A percentile compares a stretch with the other conserved stretches of the same genome.
These are phyloP conservation scores for Epinotia brunnichana DNA, from an alignment of 2,888 invertebrate species.

Conservation along the genomic window DNA sequence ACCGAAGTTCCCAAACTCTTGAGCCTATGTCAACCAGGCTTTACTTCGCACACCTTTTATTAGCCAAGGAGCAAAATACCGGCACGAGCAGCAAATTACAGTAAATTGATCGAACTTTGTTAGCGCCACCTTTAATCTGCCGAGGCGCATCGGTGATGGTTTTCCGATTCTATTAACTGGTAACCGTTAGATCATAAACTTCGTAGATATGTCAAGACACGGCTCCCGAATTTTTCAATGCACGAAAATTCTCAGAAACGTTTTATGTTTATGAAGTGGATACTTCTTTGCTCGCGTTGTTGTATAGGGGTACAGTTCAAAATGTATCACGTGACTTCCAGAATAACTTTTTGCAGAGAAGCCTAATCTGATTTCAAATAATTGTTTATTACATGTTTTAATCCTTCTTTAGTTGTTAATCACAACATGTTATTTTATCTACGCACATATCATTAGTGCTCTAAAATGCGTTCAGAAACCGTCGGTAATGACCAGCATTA, in stretches of 20 bases:
- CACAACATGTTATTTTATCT: too few relatives aligned
- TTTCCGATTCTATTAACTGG: conserved; percentile 44
- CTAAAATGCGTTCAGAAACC: too few relatives aligned
- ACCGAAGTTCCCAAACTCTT: neutral
- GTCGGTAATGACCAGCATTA: too few relatives aligned
- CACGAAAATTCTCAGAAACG: neutral
- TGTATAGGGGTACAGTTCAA: too few relatives aligned
- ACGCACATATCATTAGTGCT: too few relatives aligned
- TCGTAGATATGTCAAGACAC: conserved; percentile 16
- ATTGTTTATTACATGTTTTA: too few relatives aligned
- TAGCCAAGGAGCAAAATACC: conserved; percentile 23
- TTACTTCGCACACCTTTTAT: conserved; percentile 17
- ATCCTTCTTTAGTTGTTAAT: too few relatives aligned
- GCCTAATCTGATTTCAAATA: too few relatives aligned
- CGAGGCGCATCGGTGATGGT: conserved; percentile 43
- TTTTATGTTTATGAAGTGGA: too few relatives aligned
- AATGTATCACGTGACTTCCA: too few relatives aligned
- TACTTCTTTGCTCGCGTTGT: too few relatives aligned
- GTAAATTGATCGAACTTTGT: conserved; percentile 43
- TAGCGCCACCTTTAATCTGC: conserved; percentile 43
- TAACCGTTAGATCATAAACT: conserved; percentile 33
- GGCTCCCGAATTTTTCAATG: neutral
- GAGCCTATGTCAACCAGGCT: neutral
- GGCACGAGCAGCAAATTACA: conserved; percentile 41
- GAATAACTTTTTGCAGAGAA: too few relatives aligned